Evolutionary conservation across 1,140 invertebrate species (phyloP), one percentile per base, ranked within the genome.

Genomic region (Dufourea novaeangliae): DNA sequence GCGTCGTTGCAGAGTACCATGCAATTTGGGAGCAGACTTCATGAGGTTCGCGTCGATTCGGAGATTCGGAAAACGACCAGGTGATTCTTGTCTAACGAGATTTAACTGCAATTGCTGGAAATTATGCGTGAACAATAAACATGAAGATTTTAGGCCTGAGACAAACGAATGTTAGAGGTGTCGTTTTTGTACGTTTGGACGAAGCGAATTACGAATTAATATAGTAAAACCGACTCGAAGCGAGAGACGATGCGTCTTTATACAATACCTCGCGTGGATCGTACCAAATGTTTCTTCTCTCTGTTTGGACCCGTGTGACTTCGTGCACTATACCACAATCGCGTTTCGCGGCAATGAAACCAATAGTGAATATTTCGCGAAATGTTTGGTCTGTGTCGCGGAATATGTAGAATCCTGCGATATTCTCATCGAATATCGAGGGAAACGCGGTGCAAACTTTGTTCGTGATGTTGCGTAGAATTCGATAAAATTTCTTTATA

Each of bases 11-110:
- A 44, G 54, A 27, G 41, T 62, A 37, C 22, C 64, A 80, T 78
- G 78, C 64, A 91, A 92, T 92, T 92, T 92, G 91, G 92, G 92
- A 92, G 91, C 86, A 89, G 68, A 82, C 90, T 91, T 91, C 86
- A 92, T 91, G 91, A 92, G 91, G 91, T 86, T 93, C 80, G 88
- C 91, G 92, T 64, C 41, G 74, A 74, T 80, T 76, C 78, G 67
- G 74, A 79, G 64, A 44, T 79, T 71, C 50, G 27, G 67, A 56
- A n/a, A 80, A 73, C 66, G 69, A 78, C 72, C 74, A 74, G 59
- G 74, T 57, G 66, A 52, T 29, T 59, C 85, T 91, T 82, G 82
- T 90, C 92, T 93, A 93, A 93, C 92, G 92, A 93, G 92, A 93
- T 93, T 93, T 93, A 93, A 93, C 87, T 90, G 91, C 92, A 89